Evolutionary conservation across 2,888 invertebrate genomes (phyloP).

Genomic region (Cybosia mesomella): DNA sequence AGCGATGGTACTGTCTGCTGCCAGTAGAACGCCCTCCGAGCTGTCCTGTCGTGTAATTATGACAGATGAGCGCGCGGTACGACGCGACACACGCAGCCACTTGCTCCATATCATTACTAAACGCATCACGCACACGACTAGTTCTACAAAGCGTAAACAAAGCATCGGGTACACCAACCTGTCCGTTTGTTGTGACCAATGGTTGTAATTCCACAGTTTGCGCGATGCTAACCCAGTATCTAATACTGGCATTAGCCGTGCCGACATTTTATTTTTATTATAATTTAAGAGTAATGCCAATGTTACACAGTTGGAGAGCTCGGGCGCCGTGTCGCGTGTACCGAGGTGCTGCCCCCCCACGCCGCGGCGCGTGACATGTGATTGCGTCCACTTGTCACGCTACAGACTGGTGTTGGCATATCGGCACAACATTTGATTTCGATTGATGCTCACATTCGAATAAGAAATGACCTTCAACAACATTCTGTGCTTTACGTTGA

Average conservation of each 20-base stretch:
- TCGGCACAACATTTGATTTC: background rate
- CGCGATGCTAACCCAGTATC: background rate
- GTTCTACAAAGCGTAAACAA: background rate
- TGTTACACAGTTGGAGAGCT: background rate
- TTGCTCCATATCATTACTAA: background rate
- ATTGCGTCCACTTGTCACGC: background rate
- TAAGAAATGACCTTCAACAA: background rate
- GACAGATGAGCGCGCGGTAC: background rate
- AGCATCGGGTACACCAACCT: background rate
- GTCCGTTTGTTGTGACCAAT: background rate
- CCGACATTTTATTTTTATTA: background rate
- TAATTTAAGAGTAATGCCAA: background rate
- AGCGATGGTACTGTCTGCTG: background rate
- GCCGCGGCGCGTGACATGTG: background rate
- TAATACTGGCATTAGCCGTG: background rate
- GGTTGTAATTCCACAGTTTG: background rate
- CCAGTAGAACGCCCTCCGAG: background rate
- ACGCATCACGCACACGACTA: background rate
- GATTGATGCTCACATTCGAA: background rate
- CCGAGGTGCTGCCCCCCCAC: no score
- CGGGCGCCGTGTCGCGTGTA: background rate
- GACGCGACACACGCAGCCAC: no score
- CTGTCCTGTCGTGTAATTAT: background rate
- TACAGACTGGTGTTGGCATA: background rate
- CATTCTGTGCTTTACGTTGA: background rate